Conservation (phyloP, 2,888 invertebrate genomes). For the Pyrrhia umbra region DNA sequence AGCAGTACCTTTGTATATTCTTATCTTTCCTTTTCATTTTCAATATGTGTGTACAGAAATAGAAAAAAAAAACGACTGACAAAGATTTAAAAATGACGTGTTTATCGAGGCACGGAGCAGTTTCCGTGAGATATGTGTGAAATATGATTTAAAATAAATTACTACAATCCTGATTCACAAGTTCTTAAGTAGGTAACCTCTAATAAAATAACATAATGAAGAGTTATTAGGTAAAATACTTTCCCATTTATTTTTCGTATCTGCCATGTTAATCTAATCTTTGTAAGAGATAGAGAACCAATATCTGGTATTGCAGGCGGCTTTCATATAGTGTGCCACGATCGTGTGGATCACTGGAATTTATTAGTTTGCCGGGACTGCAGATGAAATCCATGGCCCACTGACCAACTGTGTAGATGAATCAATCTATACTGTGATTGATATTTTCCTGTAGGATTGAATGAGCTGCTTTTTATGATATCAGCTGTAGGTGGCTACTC, state of each 20-base stretch:
- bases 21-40: too few relatives aligned
- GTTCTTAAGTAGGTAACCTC: too few relatives aligned
- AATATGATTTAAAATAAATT: too few relatives aligned
- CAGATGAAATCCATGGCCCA: conserved; percentile 38
- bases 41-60: too few relatives aligned
- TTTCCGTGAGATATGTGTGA: too few relatives aligned
- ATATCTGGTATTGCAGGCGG: conserved; percentile 76
- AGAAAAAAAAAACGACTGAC: too few relatives aligned
- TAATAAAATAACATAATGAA: too few relatives aligned
- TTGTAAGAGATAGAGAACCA: conserved; percentile 63
- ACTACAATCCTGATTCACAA: too few relatives aligned
- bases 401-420: conserved; percentile 45
- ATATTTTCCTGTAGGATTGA: not conserved
- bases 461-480: not conserved
- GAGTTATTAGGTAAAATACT: not conserved
- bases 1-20: too few relatives aligned
- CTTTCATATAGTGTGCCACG: conserved; percentile 61
- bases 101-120: too few relatives aligned
- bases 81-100: too few relatives aligned
- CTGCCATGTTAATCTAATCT: conserved; percentile 40
- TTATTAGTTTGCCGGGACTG: conserved; percentile 58
- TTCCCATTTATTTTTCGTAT: conserved; percentile 1
- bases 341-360: conserved; percentile 56
- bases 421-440: not conserved
- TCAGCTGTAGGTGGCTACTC: too few relatives aligned